Base-by-base conservation (phyloP, 2,113 vertebrate genomes). In the Oryzias melastigma region DNA sequence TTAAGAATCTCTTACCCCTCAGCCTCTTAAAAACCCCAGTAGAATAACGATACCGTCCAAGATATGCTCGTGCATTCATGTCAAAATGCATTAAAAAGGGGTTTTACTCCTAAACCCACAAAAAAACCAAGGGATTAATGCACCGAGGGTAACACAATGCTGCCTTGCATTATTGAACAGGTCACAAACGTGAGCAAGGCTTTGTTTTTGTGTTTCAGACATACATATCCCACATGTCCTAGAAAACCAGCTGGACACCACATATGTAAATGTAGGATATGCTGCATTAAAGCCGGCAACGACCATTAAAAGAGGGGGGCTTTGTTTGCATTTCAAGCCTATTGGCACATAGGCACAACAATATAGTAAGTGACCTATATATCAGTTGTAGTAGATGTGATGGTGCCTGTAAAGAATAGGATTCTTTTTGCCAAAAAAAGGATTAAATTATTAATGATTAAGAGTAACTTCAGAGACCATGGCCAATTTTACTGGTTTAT, bases 321-420 rank as follows among this genome's bases (percentile, higher is more conserved):
- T 79, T 83, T 74, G 78, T 86, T 85, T 87, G 58, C 62, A 58
- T n/a, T 81, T 47, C 54, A 35, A 29, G 63, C 71, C 78, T 80
- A 77, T 81, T 77, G 83, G 77, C 83, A 87, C 86, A 83, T 85
- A 12, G 35, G 78, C 69, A 80, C 73, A 60, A 40, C 52, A 62
- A 67, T 67, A 45, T 67, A 58, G 55, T 69, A 13, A 24, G 54
- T 82, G 88, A 89, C 88, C 88, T 85, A 88, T 51, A 82, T 88
- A 74, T 50, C 47, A 58, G 42, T n/a, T 68, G 75, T 75, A 85
- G 78, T 73, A 77, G 71, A 72, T 4, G 25, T 50, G 68, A 74
- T 64, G 55, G 60, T 50, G 43, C 47, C 61, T 72, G 74, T 68
- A 56, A 73, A 65, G 66, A 56, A 41, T 47, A 57, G 50, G 49